Base-by-base conservation (phyloP, 1,140 invertebrate species). In the Frieseomelitta varia region DNA sequence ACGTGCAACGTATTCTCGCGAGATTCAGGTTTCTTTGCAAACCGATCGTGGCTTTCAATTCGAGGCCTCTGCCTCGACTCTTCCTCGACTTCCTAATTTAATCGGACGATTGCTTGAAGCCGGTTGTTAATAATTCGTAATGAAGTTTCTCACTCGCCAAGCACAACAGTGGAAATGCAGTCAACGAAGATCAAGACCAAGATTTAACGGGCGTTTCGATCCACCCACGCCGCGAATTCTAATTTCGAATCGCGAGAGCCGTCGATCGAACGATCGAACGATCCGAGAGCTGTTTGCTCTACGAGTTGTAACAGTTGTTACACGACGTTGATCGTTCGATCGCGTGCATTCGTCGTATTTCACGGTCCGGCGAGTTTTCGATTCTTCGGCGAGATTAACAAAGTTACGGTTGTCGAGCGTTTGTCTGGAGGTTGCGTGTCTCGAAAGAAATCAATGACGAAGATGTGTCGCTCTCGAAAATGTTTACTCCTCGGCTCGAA, bases 101-200 rank as follows among this genome's bases (percentile, higher is more conserved):
- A 3, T 34, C 19, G 3, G 11, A 11, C 12, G 11, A 4, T 69
- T 61, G 3, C 34, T 69, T n/a, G 3, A 19, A 21, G 19, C 4
- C 11, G 11, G 10, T 68, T 11, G 34, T 69, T 21, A 21, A 34
- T 4, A n/a, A 61, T 30, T 65, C n/a, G 4, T 15, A 27, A 15
- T 4, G 17, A 27, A 27, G n/a, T 17, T n/a, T 27, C n/a, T n/a
- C n/a, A n/a, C n/a, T 61, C n/a, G 84, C 81, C 84, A 84, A 86
- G 77, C 65, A 85, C 65, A 87, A 91, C 83, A 87, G 82, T 74
- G 67, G n/a, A 27, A 61, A 51, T 34, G 56, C 72, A 39, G n/a
- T 80, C 68, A 58, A 81, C 80, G n/a, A 27, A 39, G n/a, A 56
- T 6, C 39, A 8, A 27, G 24, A 55, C 34, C 2, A 65, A 24